Evolutionary conservation across 2,888 invertebrate genomes (phyloP), one percentile per base, ranked within the genome.

Genomic region (Tridacna crocea): DNA sequence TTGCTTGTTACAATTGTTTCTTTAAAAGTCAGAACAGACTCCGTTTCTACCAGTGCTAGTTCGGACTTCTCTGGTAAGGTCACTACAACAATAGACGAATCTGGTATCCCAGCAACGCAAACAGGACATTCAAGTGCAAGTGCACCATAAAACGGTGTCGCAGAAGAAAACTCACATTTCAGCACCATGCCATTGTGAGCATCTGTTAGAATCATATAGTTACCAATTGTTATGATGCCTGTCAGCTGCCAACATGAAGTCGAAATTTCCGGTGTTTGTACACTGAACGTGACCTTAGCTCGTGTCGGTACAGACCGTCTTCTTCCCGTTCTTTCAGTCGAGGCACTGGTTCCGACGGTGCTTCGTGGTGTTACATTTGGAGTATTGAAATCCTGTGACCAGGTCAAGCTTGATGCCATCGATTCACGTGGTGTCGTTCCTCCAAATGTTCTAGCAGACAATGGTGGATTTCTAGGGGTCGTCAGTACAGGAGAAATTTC

Each of bases 21-120:
- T 47, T 82, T 82, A 1, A 88, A 48, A 13, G 70, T 74, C 26
- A 89, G 48, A 19, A 58, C 79, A 17, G 78, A 58, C 22, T 81
- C 85, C 0, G 88, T 88, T 46, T 77, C 76, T 11, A 88, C 61
- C 17, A 85, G 60, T 8, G 85, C 83, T 13, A 89, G 75, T 55
- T 87, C 79, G n/a, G 77, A 79, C 46, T 85, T 83, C 46, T 89
- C 89, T 47, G 89, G 89, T 26, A 87, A 84, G 15, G 89, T 89
- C 0, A 89, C 83, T 0, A 88, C 82, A 12, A 84, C 88, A n/a
- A 84, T 82, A 22, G 79, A 76, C 13, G 72, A 76, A 24, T 74
- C 79, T 12, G 80, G 75, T 19, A 82, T 72, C 46, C 79, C 77
- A 46, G 82, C 72, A 12, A 89, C 81, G 63, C 85, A 87, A 19